Percentiles rank a stretch among this genome's conserved stretches.
phyloP scores from a whole-genome alignment of 2,797 vertebrate species.

The Bovichtus variegatus region DNA sequence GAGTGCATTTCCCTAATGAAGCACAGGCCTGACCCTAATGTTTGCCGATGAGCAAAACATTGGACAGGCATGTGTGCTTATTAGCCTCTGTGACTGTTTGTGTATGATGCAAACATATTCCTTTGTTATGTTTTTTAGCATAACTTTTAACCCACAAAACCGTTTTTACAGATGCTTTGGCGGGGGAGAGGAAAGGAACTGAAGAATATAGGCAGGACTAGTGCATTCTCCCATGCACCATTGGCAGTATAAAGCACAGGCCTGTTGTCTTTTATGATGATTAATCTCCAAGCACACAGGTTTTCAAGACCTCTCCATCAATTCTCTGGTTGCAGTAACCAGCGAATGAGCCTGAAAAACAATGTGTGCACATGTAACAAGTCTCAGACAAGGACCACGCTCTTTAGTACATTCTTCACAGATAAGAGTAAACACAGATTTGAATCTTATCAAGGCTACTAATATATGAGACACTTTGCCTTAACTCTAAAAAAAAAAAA shows the following conservation, averaged over 20 bases:
- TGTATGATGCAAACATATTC: constrained; percentile 14
- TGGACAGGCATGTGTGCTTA: constrained; percentile 27
- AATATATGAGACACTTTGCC: constrained; percentile 11
- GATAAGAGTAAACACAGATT: constrained; percentile 42
- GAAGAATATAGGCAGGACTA: constrained; percentile 44
- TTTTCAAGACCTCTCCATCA: constrained; percentile 69
- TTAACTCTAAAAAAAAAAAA: constrained; percentile 8
- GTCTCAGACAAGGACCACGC: constrained; percentile 35
- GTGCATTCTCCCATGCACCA: constrained; percentile 48
- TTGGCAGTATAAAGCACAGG: constrained; percentile 62
- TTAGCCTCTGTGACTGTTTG: constrained; percentile 16
- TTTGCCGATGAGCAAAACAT: constrained; percentile 36
- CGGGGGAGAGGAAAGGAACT: constrained; percentile 12
- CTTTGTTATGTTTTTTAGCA: constrained; percentile 31
- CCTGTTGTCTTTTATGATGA: constrained; percentile 77
- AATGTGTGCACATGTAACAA: constrained; percentile 36
- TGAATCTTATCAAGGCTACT: background rate
- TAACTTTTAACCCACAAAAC: constrained; percentile 27
- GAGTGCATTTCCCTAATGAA: constrained; percentile 81
- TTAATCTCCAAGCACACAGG: constrained; percentile 69
- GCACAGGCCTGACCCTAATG: constrained; percentile 70
- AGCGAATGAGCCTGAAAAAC: constrained; percentile 59
- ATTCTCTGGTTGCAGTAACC: constrained; percentile 53
- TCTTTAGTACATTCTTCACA: constrained; percentile 54
- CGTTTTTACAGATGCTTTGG: constrained; percentile 24